A percentile compares a stretch with the other conserved stretches of the same genome.
phyloP scores from a whole-genome alignment of 2,888 invertebrate species.

The Eupeodes luniger region DNA sequence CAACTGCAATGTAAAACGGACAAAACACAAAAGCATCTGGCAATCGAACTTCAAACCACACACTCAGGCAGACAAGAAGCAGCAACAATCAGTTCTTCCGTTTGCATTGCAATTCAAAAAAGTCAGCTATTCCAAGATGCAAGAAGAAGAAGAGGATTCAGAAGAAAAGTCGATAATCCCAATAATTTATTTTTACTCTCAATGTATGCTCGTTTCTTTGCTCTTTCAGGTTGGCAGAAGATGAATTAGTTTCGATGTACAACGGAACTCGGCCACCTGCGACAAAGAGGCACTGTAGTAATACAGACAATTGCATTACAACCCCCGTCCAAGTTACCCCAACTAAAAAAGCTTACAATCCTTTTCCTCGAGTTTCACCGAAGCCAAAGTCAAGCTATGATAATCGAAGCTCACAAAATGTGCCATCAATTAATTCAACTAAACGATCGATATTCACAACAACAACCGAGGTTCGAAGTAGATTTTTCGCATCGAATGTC shows the following conservation, averaged over 20 bases:
- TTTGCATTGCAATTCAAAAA: slow-evolving; percentile 81
- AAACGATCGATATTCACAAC: slow-evolving; percentile 83
- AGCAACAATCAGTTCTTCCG: slow-evolving; percentile 14
- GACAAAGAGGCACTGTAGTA: slow-evolving; percentile 63
- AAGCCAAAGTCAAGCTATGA: slow-evolving; percentile 61
- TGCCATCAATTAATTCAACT: slow-evolving; percentile 85
- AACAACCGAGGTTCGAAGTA: slow-evolving; percentile 86
- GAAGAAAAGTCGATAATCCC: slow-evolving; percentile 25
- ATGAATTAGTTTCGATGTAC: slow-evolving; percentile 80
- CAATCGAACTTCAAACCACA: slow-evolving; percentile 78
- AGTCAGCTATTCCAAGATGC: slow-evolving; percentile 76
- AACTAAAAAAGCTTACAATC: slow-evolving; percentile 81
- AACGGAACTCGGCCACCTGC: slow-evolving; percentile 66
- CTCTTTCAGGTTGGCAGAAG: slow-evolving; percentile 79
- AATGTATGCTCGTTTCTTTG: background rate
- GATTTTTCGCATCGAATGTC: slow-evolving; percentile 85
- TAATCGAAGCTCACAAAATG: slow-evolving; percentile 33
- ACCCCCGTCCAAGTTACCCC: slow-evolving; percentile 78
- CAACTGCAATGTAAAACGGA: slow-evolving; percentile 71
- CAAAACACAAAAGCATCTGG: slow-evolving; percentile 85
- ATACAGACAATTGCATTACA: slow-evolving; percentile 65
- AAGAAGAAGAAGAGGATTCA: background rate
- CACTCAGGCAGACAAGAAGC: slow-evolving; percentile 25
- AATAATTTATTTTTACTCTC: too few species aligned
- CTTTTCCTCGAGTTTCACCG: slow-evolving; percentile 80